These are phyloP conservation scores for Rhodeus uyekii DNA, from an alignment of 2,797 vertebrate species.

Conservation along the genomic window DNA sequence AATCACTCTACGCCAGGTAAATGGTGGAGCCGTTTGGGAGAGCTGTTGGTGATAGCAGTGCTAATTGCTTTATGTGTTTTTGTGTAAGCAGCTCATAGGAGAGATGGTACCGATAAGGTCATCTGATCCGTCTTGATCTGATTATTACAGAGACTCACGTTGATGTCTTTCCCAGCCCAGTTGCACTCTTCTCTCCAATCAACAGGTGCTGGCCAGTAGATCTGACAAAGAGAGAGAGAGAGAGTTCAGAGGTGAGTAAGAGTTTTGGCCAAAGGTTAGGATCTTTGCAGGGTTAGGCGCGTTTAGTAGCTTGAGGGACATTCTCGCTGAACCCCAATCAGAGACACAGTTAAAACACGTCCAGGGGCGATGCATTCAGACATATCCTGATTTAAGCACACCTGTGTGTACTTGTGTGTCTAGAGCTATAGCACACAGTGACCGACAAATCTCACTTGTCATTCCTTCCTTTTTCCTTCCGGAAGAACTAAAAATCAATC, in stretches of 20 bases:
- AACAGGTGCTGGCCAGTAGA: conserved; percentile 94
- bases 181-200: conserved; percentile 99
- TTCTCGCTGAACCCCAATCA: conserved; percentile 50
- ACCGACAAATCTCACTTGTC: conserved; percentile 44
- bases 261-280: conserved; percentile 49
- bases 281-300: conserved; percentile 52
- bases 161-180: conserved; percentile 97
- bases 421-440: conserved; percentile 27
- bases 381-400: conserved; percentile 3
- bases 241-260: conserved; percentile 47
- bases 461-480: conserved; percentile 43
- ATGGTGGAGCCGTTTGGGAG: neutral
- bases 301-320: conserved; percentile 56
- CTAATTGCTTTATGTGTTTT: conserved; percentile 22
- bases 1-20: too few species aligned
- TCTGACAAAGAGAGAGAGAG: conserved; percentile 71
- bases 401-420: conserved; percentile 27
- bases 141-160: conserved; percentile 78
- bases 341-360: conserved; percentile 38
- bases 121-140: too few species aligned
- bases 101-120: conserved; percentile 22
- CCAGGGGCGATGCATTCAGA: conserved; percentile 25
- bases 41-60: conserved; percentile 25
- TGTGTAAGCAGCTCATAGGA: conserved; percentile 20
- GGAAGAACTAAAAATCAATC: conserved; percentile 46